Conservation (phyloP, 2,888 invertebrate species). For the Cephus pulcher region DNA sequence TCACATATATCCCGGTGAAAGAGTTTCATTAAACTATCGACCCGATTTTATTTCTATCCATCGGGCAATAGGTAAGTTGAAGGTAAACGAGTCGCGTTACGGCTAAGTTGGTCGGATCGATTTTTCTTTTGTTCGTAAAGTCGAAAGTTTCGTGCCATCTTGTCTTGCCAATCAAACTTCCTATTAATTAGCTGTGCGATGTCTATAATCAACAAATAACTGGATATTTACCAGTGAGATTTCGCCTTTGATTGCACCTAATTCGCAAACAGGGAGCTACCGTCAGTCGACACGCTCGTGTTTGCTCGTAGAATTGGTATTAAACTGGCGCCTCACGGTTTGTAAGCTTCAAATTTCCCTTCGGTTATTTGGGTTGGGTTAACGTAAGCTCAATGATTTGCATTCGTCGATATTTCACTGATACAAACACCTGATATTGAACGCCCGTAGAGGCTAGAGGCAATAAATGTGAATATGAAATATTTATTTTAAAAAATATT, state of each 20-base stretch:
- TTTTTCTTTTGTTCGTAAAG: not conserved
- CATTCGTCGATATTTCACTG: not conserved
- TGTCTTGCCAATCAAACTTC: not conserved
- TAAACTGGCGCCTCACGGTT: conserved; percentile 39
- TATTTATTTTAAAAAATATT: too few species aligned
- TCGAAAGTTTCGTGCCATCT: not conserved
- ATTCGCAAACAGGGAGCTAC: conserved; percentile 57
- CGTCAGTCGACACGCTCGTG: conserved; percentile 42
- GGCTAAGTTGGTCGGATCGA: not conserved
- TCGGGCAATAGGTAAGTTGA: not conserved
- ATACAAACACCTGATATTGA: not conserved
- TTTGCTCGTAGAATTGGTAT: conserved; percentile 49
- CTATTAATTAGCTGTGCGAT: conserved; percentile 3
- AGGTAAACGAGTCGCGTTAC: not conserved
- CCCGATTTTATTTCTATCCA: not conserved
- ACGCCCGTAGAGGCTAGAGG: not conserved
- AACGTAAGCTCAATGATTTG: not conserved
- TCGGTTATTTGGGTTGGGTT: not conserved
- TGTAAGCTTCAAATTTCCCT: conserved; percentile 30
- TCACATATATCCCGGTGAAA: not conserved
- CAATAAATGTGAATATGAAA: not conserved
- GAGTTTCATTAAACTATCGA: not conserved
- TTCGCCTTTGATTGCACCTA: conserved; percentile 61
- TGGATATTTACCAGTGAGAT: conserved; percentile 51
- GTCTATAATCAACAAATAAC: conserved; percentile 49